Evolutionary conservation across 2,113 vertebrate species (phyloP).

Genomic region (Prietella phreatophila): DNA sequence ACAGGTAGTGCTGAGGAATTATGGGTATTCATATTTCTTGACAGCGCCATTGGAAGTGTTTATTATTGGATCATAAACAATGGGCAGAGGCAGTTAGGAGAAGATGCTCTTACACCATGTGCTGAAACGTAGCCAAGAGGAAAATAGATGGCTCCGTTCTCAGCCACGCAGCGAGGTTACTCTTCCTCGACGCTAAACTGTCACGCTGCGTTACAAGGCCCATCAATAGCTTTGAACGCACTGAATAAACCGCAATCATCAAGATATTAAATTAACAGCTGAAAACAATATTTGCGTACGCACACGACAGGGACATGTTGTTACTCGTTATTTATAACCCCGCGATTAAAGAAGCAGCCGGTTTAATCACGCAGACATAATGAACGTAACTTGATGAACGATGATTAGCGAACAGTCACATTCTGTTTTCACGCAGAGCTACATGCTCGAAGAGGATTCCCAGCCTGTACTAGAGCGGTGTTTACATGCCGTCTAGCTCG

Average conservation of each 20-base stretch:
- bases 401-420: neutral
- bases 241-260: neutral
- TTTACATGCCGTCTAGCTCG: conserved; percentile 9
- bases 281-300: neutral
- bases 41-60: conserved; percentile 40
- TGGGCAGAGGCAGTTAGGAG: conserved; percentile 23
- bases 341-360: conserved; percentile 6
- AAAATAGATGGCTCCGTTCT: conserved; percentile 38
- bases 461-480: neutral
- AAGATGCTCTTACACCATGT: conserved; percentile 24
- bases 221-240: conserved; percentile 24
- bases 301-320: conserved; percentile 5
- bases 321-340: neutral
- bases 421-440: neutral
- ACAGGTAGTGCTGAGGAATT: conserved; percentile 47
- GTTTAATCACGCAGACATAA: neutral
- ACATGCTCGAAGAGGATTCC: conserved; percentile 1
- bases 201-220: neutral
- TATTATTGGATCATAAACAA: conserved; percentile 59
- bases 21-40: conserved; percentile 51
- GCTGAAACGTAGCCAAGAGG: conserved; percentile 30
- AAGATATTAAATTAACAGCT: neutral
- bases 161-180: conserved; percentile 27
- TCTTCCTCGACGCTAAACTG: conserved; percentile 23
- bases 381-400: conserved; percentile 8